Base-by-base conservation (phyloP, 2,888 invertebrate species). In the Drosophila borealis region DNA sequence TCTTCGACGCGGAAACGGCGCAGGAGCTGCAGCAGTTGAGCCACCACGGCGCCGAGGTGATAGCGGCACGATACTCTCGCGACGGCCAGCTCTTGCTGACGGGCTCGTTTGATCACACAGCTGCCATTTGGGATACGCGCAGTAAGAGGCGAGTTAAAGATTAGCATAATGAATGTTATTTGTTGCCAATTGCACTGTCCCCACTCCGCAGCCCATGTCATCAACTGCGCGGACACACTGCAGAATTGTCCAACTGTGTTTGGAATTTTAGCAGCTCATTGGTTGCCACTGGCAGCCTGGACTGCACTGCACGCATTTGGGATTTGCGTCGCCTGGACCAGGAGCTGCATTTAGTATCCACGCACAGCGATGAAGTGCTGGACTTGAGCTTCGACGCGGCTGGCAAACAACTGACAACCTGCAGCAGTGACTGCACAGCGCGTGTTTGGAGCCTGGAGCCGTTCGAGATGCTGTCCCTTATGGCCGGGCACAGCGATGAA, bases 21-120 rank as follows among this genome's bases (percentile, higher is more conserved):
- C 93, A 93, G 49, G 95, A 95, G 77, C 88, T 95, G 59, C 94
- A 94, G 50, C 93, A 93, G 2, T 93, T 95, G 72, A 84, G 81
- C n/a, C 95, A 95, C 1, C 97, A 97, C 90, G 94, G 94, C 1
- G 96, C 95, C 1, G 96, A 96, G 92, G 95, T 97, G 53, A 95
- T 96, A 59, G 94, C 95, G 0, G 92, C 96, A 11, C 94, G 95
- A 81, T 96, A 96, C 88, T 95, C 94, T 84, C 94, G 93, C 71
- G 94, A 95, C 75, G 96, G 96, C 0, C 94, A 94, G 79, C 92
- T 95, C 51, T 92, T 97, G 68, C 94, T 97, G 80, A 96, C 96
- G 0, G 96, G 96, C 6, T 96, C 96, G 3, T 97, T 97, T 90
- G 97, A 97, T 89, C 94, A 95, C 68, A 96, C 95, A 9, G 94